Evolutionary conservation across 1,140 invertebrate species (phyloP).

Genomic region (Colletes latitarsis): DNA sequence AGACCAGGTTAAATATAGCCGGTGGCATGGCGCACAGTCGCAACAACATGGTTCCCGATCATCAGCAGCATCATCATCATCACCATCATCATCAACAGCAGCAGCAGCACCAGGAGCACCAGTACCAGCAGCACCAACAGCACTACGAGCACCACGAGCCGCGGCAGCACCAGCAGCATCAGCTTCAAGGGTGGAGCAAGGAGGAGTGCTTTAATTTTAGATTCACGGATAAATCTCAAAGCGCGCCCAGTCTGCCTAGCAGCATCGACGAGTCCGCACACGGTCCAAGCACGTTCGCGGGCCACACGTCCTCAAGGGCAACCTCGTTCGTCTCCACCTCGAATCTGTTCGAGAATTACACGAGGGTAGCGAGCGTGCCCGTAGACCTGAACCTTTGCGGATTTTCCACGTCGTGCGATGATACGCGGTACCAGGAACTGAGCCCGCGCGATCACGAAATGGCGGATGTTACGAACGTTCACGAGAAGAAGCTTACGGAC

Average conservation of each 20-base stretch:
- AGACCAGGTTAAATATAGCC: conserved; percentile 77
- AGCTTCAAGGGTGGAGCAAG: conserved; percentile 74
- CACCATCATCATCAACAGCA: conserved; percentile 30
- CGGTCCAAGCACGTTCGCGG: neutral
- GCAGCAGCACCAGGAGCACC: conserved; percentile 25
- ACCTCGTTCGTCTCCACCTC: conserved; percentile 60
- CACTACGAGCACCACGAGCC: conserved; percentile 45
- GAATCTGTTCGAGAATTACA: conserved; percentile 70
- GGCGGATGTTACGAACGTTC: conserved; percentile 45
- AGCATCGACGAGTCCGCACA: conserved; percentile 70
- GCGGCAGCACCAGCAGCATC: conserved; percentile 55
- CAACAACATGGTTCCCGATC: conserved; percentile 44
- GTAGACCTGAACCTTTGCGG: conserved; percentile 81
- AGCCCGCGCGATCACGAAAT: conserved; percentile 54
- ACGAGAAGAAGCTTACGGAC: conserved; percentile 48
- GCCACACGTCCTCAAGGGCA: conserved; percentile 45
- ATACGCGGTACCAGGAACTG: conserved; percentile 41
- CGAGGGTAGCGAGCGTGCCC: conserved; percentile 81
- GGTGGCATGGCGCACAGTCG: conserved; percentile 63
- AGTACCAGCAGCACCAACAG: conserved; percentile 42
- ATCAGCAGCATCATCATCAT: conserved; percentile 62
- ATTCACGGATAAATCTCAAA: conserved; percentile 79
- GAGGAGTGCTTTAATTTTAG: conserved; percentile 80
- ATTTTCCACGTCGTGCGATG: conserved; percentile 34
- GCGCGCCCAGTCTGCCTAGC: conserved; percentile 79